Percentiles rank a stretch among this genome's conserved stretches.
Conservation (phyloP, 2,888 invertebrate genomes). For the Noctua janthe region DNA sequence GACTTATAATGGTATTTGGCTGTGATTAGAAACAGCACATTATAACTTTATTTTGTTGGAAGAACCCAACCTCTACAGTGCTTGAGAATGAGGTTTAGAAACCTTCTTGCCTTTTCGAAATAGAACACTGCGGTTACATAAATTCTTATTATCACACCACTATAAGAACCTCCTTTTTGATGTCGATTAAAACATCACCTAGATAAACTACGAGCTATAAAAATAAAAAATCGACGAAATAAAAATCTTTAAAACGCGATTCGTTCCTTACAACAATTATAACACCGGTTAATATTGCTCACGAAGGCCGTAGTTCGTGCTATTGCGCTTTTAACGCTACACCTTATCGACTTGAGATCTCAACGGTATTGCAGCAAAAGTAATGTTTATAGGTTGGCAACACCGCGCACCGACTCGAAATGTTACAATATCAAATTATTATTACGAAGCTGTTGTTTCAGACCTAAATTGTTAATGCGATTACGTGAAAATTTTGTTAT, state of each 20-base stretch:
- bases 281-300: constrained; percentile 64
- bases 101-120: neutral
- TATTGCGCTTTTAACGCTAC: constrained; percentile 71
- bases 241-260: constrained; percentile 54
- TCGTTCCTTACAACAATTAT: constrained; percentile 66
- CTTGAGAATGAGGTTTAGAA: neutral
- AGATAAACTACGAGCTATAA: constrained; percentile 37
- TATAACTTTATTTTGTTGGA: neutral
- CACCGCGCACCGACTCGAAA: constrained; percentile 41
- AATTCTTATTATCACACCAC: neutral
- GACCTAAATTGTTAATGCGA: constrained; percentile 37
- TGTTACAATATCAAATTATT: constrained; percentile 55
- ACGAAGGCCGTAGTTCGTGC: constrained; percentile 67
- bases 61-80: neutral
- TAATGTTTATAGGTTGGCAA: constrained; percentile 62
- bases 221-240: constrained; percentile 33
- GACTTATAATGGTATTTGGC: neutral
- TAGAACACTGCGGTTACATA: neutral
- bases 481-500: constrained; percentile 43
- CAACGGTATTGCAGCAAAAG: constrained; percentile 65
- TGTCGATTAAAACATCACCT: constrained; percentile 32
- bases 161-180: constrained; percentile 23
- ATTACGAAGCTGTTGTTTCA: constrained; percentile 53
- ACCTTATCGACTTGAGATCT: constrained; percentile 66
- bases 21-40: neutral